These are phyloP conservation scores for Ochlodes sylvanus DNA, from an alignment of 2,888 invertebrate species.

Conservation along the genomic window DNA sequence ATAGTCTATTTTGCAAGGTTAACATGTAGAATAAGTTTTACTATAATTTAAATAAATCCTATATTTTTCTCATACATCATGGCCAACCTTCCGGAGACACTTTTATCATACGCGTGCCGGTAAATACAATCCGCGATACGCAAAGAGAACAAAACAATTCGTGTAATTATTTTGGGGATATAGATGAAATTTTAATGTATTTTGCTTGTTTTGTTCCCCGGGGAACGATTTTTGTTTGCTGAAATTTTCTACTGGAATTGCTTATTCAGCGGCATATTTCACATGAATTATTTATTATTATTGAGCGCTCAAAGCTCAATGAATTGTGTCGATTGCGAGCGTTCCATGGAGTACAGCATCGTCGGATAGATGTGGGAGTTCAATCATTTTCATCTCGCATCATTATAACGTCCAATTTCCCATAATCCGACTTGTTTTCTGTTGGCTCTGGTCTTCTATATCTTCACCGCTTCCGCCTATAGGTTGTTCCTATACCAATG, in stretches of 20 bases:
- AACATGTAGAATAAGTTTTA: no score
- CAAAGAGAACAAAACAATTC: constrained; percentile 26
- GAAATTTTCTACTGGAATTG: constrained; percentile 10
- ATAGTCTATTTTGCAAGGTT: no score
- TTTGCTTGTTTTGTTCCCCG: constrained; percentile 16
- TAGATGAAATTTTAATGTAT: constrained; percentile 36
- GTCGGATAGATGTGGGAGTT: no score
- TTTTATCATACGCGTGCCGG: constrained; percentile 12
- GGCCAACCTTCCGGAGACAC: constrained; percentile 14
- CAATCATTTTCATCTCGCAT: no score
- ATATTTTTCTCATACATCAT: background rate
- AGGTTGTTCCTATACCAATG: no score
- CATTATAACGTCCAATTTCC: no score
- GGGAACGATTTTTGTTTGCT: constrained; percentile 24
- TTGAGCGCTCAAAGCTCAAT: background rate
- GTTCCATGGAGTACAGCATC: no score
- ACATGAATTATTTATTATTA: constrained; percentile 21
- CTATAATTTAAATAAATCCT: background rate
- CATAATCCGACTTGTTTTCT: no score
- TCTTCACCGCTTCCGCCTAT: no score
- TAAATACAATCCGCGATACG: constrained; percentile 19
- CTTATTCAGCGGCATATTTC: constrained; percentile 25
- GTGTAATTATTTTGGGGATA: constrained; percentile 31
- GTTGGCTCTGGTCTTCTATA: no score
- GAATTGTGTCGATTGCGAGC: background rate